Percentiles rank a stretch among this genome's conserved stretches.
Conservation (phyloP, 2,113 vertebrate species). For the Gracilinanus agilis region DNA sequence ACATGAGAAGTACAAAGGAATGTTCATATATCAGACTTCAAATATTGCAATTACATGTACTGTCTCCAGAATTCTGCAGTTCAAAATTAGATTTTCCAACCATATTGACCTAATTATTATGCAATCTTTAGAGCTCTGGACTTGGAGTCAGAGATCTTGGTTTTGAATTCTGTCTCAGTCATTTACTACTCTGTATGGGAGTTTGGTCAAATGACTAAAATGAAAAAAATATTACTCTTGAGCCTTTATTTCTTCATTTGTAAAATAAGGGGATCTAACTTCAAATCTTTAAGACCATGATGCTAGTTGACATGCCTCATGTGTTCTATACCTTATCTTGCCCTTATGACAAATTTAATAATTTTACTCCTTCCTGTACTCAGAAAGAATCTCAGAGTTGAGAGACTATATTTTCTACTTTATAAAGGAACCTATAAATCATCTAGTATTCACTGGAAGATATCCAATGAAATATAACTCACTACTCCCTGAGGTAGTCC, state of each 20-base stretch:
- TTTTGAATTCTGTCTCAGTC: background rate
- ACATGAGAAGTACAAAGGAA: background rate
- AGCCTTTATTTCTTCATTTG: background rate
- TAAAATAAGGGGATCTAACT: background rate
- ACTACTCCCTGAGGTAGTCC: background rate
- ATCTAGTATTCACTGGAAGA: background rate
- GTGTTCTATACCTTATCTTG: background rate
- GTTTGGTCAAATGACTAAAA: background rate
- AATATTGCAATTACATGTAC: background rate
- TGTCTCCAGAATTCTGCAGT: background rate
- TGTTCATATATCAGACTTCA: background rate
- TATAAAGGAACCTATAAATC: background rate
- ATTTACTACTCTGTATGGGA: background rate
- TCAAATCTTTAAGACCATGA: background rate
- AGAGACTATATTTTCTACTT: background rate
- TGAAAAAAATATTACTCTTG: background rate
- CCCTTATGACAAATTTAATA: background rate
- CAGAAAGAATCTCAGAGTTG: background rate
- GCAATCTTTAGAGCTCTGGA: background rate
- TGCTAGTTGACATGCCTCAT: background rate
- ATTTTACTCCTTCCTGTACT: background rate
- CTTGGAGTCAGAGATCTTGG: background rate
- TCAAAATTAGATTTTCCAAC: background rate
- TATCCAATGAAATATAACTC: background rate
- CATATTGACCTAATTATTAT: background rate